phyloP scores from a whole-genome alignment of 2,113 vertebrate species.

The Tenrec ecaudatus region DNA sequence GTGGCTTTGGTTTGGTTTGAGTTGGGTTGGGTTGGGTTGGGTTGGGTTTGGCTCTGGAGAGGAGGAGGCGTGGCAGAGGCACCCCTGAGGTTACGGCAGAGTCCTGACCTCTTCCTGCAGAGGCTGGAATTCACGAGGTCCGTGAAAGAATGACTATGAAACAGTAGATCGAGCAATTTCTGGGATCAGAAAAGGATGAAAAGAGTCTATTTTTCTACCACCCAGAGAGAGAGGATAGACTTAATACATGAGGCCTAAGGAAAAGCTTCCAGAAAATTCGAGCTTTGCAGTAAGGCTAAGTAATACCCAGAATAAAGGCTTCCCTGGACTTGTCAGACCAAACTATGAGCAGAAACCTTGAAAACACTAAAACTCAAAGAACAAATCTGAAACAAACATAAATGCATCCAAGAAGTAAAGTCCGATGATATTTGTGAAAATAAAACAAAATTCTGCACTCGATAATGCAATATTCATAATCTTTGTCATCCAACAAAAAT shows the following conservation, averaged over 20 bases:
- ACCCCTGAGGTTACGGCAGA: not conserved
- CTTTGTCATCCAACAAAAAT: too few relatives aligned
- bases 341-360: not conserved
- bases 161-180: slow-evolving; percentile 34
- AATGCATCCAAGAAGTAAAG: too few relatives aligned
- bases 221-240: not conserved
- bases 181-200: slow-evolving; percentile 9
- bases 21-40: too few relatives aligned
- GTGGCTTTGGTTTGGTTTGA: too few relatives aligned
- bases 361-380: too few relatives aligned
- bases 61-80: not conserved
- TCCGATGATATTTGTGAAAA: too few relatives aligned
- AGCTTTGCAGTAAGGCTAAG: not conserved
- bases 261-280: not conserved
- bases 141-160: slow-evolving; percentile 5
- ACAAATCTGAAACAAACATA: too few relatives aligned
- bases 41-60: not conserved
- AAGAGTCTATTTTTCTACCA: not conserved
- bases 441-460: too few relatives aligned
- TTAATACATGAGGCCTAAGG: not conserved
- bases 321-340: not conserved
- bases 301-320: slow-evolving; percentile 29
- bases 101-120: not conserved
- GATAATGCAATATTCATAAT: too few relatives aligned
- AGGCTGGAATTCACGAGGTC: not conserved